phyloP scores from a whole-genome alignment of 2,888 invertebrate species.

The Amitus sp. region DNA sequence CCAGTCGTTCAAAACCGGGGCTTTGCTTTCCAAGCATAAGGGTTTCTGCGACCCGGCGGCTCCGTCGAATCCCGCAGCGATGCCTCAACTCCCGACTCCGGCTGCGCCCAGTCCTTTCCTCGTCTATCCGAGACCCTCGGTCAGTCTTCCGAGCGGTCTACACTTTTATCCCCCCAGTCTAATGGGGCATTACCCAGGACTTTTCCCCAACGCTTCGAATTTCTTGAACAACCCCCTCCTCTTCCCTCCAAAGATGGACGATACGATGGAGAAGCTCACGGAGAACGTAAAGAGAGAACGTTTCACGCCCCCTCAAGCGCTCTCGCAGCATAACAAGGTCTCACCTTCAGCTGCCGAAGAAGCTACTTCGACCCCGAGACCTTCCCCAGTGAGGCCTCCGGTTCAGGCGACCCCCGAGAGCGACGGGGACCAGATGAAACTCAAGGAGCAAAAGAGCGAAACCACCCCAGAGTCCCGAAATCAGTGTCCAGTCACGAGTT shows the following conservation, averaged over 20 bases:
- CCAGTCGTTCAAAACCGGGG: conserved; percentile 90
- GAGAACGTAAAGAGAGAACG: conserved; percentile 70
- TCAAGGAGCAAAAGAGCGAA: neutral
- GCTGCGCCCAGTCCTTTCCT: conserved; percentile 70
- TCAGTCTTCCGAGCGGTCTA: conserved; percentile 49
- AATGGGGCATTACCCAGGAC: conserved; percentile 70
- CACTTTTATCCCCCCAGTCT: conserved; percentile 75
- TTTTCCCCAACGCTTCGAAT: conserved; percentile 70
- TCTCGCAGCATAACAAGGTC: conserved; percentile 68
- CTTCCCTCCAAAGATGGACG: conserved; percentile 72
- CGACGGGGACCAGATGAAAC: conserved; percentile 47
- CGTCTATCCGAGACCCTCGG: conserved; percentile 75
- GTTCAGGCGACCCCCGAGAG: conserved; percentile 54
- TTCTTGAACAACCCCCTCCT: conserved; percentile 73
- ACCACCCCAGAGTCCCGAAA: conserved; percentile 2
- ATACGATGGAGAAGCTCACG: conserved; percentile 67
- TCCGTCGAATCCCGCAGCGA: conserved; percentile 57
- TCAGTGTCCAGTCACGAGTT: conserved; percentile 7
- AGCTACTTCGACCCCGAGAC: conserved; percentile 71
- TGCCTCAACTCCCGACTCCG: conserved; percentile 55
- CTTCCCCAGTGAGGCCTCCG: conserved; percentile 74
- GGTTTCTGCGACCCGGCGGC: conserved; percentile 91
- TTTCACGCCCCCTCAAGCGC: conserved; percentile 70
- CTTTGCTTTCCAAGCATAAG: conserved; percentile 94
- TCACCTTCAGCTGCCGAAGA: conserved; percentile 78